A percentile compares a stretch with the other conserved stretches of the same genome.
phyloP scores from a whole-genome alignment of 2,113 vertebrate species.

The Rhabdornis inornatus region DNA sequence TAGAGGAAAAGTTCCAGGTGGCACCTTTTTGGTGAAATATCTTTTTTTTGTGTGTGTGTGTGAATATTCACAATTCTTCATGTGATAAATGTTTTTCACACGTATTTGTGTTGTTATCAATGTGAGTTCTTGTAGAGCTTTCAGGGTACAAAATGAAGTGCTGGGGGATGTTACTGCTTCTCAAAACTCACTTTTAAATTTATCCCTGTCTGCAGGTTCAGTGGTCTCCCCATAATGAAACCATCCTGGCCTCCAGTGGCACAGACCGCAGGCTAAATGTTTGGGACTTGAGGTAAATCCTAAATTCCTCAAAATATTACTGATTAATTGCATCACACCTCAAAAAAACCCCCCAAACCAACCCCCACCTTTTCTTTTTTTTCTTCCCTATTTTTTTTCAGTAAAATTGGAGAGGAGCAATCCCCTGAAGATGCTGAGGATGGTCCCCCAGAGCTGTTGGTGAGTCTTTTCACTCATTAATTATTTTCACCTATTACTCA shows the following conservation, averaged over 20 bases:
- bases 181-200: background rate
- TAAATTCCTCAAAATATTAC: background rate
- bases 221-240: constrained; percentile 99
- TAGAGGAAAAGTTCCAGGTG: background rate
- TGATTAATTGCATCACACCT: background rate
- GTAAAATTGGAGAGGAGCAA: constrained; percentile 98
- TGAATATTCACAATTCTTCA: background rate
- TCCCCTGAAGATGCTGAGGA: constrained; percentile 97
- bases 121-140: background rate
- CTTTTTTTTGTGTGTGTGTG: background rate
- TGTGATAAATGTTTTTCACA: background rate
- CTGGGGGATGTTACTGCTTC: background rate
- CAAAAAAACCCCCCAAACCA: background rate
- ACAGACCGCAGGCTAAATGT: constrained; percentile 96
- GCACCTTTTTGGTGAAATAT: background rate
- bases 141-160: background rate
- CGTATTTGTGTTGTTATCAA: accelerated
- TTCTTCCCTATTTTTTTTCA: background rate
- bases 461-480: constrained; percentile 48
- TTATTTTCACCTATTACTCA: background rate
- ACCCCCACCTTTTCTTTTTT: background rate
- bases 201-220: constrained; percentile 80
- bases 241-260: constrained; percentile 96
- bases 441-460: constrained; percentile 96
- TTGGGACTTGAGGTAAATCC: constrained; percentile 91